A percentile compares a stretch with the other conserved stretches of the same genome.
These are phyloP conservation scores for Scaptomyza parva DNA, from an alignment of 2,888 invertebrate genomes.

Conservation along the genomic window DNA sequence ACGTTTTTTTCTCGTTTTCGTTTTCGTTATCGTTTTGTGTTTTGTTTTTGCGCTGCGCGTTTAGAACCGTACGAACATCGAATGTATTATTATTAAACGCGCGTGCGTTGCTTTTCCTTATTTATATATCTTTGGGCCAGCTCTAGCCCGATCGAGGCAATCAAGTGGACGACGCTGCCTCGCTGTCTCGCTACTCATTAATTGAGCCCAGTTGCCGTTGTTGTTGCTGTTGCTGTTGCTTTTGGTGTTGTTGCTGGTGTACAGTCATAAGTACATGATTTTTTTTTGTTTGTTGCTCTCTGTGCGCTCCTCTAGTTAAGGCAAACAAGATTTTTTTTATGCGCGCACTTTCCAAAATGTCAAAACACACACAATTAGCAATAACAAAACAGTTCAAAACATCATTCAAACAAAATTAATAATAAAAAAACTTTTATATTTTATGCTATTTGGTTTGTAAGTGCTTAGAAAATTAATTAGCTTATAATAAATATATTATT, in stretches of 20 bases:
- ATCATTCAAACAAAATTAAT: slow-evolving; percentile 1
- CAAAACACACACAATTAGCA: slow-evolving; percentile 59
- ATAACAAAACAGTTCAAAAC: slow-evolving; percentile 13
- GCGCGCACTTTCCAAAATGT: slow-evolving; percentile 76
- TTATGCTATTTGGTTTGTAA: slow-evolving; percentile 10
- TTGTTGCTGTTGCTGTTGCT: slow-evolving; percentile 25
- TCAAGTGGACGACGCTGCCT: slow-evolving; percentile 73
- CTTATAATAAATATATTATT: neutral
- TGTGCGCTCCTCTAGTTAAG: slow-evolving; percentile 59
- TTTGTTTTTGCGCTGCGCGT: slow-evolving; percentile 39
- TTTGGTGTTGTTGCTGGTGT: slow-evolving; percentile 24
- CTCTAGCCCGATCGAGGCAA: slow-evolving; percentile 83
- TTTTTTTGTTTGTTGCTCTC: slow-evolving; percentile 43
- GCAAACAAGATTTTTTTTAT: slow-evolving; percentile 68
- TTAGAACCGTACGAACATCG: slow-evolving; percentile 65
- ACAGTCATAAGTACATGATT: slow-evolving; percentile 63
- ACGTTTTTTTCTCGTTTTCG: slow-evolving; percentile 37
- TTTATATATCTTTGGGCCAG: slow-evolving; percentile 82
- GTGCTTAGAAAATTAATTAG: neutral
- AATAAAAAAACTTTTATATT: slow-evolving; percentile 2
- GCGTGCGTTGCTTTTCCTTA: slow-evolving; percentile 83
- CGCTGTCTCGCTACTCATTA: slow-evolving; percentile 59
- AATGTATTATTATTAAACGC: slow-evolving; percentile 70
- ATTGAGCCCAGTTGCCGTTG: slow-evolving; percentile 40
- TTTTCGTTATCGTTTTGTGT: neutral